Conservation (phyloP, 2,888 invertebrate genomes). For the Mimachlamys varia region DNA sequence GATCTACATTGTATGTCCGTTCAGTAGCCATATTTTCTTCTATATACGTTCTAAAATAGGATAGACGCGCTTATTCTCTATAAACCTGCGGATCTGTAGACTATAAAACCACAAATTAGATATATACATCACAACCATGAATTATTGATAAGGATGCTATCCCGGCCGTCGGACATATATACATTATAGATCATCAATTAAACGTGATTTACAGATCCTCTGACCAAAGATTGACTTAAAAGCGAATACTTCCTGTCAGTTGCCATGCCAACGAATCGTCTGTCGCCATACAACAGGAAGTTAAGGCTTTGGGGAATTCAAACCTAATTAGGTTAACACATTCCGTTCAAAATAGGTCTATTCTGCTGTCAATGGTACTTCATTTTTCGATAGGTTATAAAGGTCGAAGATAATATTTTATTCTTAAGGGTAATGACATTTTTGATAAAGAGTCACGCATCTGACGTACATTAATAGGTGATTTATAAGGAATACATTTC, state of each 20-base stretch:
- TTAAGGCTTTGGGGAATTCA: background rate
- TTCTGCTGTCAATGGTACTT: background rate
- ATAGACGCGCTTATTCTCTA: background rate
- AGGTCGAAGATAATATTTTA: background rate
- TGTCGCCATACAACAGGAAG: conserved; percentile 28
- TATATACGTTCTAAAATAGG: background rate
- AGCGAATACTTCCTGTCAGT: conserved; percentile 23
- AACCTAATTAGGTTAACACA: conserved; percentile 26
- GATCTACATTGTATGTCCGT: background rate
- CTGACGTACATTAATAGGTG: no score
- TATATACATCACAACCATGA: background rate
- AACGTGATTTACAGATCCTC: background rate
- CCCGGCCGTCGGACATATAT: background rate
- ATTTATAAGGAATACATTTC: no score
- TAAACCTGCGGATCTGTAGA: conserved; percentile 16
- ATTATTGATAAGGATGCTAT: background rate
- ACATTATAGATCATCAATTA: conserved; percentile 29
- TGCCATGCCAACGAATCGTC: background rate
- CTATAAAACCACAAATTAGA: conserved; percentile 7
- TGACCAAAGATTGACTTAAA: background rate
- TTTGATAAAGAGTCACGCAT: background rate
- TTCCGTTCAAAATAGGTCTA: background rate
- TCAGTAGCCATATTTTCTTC: background rate
- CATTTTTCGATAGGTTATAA: background rate
- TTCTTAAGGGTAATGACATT: background rate